Conservation (phyloP, 1,140 invertebrate genomes). For the Rhagoletis pomonella region DNA sequence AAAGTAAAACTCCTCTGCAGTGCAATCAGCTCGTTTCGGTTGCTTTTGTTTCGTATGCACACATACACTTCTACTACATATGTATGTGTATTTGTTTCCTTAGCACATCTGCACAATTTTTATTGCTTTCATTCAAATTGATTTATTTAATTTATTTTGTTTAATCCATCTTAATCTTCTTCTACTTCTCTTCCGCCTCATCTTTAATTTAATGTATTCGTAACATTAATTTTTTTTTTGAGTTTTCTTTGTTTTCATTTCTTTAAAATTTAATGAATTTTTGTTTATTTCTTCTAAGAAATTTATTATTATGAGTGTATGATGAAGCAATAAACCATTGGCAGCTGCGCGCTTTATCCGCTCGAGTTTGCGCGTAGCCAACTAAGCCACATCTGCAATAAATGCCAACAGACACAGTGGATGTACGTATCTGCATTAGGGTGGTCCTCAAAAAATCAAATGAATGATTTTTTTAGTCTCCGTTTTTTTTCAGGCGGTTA, state of each 20-base stretch:
- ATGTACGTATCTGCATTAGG: neutral
- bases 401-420: neutral
- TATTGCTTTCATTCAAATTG: conserved; percentile 45
- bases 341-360: conserved; percentile 12
- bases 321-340: conserved; percentile 47
- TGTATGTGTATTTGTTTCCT: conserved; percentile 7
- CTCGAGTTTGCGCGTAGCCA: neutral
- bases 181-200: neutral
- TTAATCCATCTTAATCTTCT: conserved; percentile 30
- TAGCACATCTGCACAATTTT: conserved; percentile 39
- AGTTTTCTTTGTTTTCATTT: conserved; percentile 36
- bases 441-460: no score
- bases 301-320: conserved; percentile 38
- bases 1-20: neutral
- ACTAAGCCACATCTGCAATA: conserved; percentile 37
- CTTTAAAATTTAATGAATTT: conserved; percentile 52
- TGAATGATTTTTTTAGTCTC: no score
- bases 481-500: no score
- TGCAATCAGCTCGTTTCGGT: neutral
- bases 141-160: conserved; percentile 50
- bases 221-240: neutral
- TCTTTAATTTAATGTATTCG: neutral
- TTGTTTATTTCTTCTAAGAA: conserved; percentile 53
- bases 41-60: neutral
- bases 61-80: neutral